Conservation (phyloP, 2,888 invertebrate species). For the Cabera pusaria region DNA sequence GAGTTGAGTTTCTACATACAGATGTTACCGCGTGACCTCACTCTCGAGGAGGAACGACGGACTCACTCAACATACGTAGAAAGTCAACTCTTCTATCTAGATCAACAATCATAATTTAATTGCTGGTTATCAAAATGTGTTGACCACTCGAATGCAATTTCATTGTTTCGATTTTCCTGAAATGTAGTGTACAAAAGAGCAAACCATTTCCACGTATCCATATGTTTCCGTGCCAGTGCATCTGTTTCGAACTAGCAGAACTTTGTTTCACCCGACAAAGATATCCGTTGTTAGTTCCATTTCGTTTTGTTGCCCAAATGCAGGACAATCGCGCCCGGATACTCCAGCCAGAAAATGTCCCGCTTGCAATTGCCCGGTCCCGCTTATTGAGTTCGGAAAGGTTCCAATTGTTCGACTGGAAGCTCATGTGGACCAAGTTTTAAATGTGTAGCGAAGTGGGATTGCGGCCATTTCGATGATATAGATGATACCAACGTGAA, state of each 20-base stretch:
- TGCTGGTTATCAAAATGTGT: too few relatives aligned
- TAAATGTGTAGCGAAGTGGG: slow-evolving; percentile 22
- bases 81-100: too few relatives aligned
- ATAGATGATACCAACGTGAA: slow-evolving; percentile 12
- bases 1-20: too few relatives aligned
- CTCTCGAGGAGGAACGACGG: background rate
- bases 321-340: slow-evolving; percentile 14
- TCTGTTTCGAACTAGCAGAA: slow-evolving; percentile 37
- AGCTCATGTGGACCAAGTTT: slow-evolving; percentile 19
- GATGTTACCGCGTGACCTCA: too few relatives aligned
- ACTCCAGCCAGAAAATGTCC: slow-evolving; percentile 12
- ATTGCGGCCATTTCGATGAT: slow-evolving; percentile 19
- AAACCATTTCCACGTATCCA: slow-evolving; percentile 19
- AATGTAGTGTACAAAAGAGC: too few relatives aligned
- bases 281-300: slow-evolving; percentile 41
- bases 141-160: too few relatives aligned
- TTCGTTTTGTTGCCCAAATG: slow-evolving; percentile 37
- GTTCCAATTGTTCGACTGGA: slow-evolving; percentile 22
- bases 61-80: background rate
- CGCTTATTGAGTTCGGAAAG: slow-evolving; percentile 28
- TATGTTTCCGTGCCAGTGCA: slow-evolving; percentile 46
- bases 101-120: too few relatives aligned
- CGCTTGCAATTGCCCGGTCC: slow-evolving; percentile 13
- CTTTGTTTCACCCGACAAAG: slow-evolving; percentile 42
- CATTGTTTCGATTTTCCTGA: too few relatives aligned